Evolutionary conservation across 2,888 invertebrate genomes (phyloP).

Genomic region (Masnerella sp.): DNA sequence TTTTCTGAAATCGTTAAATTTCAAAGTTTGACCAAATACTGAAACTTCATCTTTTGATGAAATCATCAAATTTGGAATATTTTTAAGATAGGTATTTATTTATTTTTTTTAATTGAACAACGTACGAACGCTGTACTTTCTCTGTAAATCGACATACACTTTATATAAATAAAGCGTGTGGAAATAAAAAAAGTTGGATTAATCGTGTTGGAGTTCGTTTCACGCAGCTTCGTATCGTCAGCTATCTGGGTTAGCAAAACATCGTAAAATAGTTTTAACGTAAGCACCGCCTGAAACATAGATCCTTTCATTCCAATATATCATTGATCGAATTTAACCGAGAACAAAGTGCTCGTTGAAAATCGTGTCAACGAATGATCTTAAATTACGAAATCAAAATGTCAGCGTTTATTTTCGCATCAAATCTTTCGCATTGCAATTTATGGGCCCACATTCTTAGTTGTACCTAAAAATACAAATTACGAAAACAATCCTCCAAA

Average conservation of each 20-base stretch:
- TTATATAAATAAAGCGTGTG: slow-evolving; percentile 5
- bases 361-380: slow-evolving; percentile 25
- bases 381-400: slow-evolving; percentile 23
- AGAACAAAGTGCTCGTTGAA: slow-evolving; percentile 54
- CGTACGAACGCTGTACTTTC: no score
- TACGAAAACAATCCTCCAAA: no score
- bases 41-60: no score
- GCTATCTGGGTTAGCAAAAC: slow-evolving; percentile 71
- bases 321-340: slow-evolving; percentile 36
- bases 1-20: no score
- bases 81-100: no score
- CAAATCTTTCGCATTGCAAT: neutral
- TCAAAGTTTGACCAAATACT: no score
- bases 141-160: no score
- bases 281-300: slow-evolving; percentile 63
- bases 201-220: slow-evolving; percentile 60
- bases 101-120: no score
- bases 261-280: slow-evolving; percentile 69
- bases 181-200: slow-evolving; percentile 58
- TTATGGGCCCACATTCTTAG: no score
- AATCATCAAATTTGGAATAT: no score
- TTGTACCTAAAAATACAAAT: no score
- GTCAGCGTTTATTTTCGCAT: slow-evolving; percentile 11
- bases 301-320: slow-evolving; percentile 40
- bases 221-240: slow-evolving; percentile 54